Percentiles rank a stretch among this genome's conserved stretches.
These are phyloP conservation scores for Pampus argenteus DNA, from an alignment of 2,797 vertebrate genomes.

Conservation along the genomic window DNA sequence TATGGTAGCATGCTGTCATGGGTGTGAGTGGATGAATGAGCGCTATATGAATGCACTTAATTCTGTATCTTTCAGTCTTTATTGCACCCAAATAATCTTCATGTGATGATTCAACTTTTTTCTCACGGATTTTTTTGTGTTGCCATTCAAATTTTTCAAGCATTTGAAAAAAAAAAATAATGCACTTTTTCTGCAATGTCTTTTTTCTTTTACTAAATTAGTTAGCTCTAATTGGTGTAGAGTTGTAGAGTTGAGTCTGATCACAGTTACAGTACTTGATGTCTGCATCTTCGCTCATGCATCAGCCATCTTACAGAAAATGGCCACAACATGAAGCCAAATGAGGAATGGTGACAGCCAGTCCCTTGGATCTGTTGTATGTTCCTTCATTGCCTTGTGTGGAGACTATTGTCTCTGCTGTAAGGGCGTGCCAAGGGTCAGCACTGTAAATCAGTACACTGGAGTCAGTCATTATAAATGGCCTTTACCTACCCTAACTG, in stretches of 20 bases:
- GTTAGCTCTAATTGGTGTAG: conserved; percentile 22
- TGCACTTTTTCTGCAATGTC: too few species aligned
- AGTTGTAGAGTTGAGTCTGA: background rate
- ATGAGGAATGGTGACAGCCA: conserved; percentile 48
- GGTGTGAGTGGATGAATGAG: too few species aligned
- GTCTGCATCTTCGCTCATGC: conserved; percentile 19
- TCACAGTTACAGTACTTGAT: conserved; percentile 7
- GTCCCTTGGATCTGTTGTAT: conserved; percentile 52
- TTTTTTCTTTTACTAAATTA: background rate
- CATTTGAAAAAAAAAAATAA: background rate
- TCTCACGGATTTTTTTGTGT: background rate
- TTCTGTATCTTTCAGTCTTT: background rate
- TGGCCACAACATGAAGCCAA: conserved; percentile 34
- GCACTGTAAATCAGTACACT: conserved; percentile 68
- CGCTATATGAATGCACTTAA: too few species aligned
- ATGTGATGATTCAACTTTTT: background rate
- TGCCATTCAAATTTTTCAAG: background rate
- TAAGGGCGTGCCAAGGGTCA: conserved; percentile 46
- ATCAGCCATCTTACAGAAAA: conserved; percentile 31
- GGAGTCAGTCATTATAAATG: conserved; percentile 67
- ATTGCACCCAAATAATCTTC: background rate
- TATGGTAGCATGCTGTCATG: too few species aligned
- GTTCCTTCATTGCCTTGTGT: conserved; percentile 54
- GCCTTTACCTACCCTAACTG: conserved; percentile 76
- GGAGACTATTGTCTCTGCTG: conserved; percentile 47